These are phyloP conservation scores for Biston betularia DNA, from an alignment of 2,888 invertebrate genomes.

Conservation along the genomic window DNA sequence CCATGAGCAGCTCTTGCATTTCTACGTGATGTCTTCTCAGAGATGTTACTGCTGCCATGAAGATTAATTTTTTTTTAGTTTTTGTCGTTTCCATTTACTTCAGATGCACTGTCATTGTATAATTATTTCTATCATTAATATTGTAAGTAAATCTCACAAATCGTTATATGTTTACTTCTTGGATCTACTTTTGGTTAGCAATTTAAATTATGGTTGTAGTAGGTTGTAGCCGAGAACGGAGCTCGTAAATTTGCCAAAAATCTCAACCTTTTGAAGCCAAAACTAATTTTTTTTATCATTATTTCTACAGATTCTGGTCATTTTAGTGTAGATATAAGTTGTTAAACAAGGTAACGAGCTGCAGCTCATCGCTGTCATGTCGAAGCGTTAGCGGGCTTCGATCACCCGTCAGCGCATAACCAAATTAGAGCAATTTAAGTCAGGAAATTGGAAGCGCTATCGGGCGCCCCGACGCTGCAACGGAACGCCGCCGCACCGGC, in stretches of 20 bases:
- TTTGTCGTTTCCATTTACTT: no score
- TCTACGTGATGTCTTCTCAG: not conserved
- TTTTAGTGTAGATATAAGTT: conserved; percentile 33
- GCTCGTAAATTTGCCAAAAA: not conserved
- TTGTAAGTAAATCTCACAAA: no score
- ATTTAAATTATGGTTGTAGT: no score
- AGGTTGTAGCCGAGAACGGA: no score
- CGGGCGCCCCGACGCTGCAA: conserved; percentile 71
- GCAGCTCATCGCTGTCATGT: conserved; percentile 62
- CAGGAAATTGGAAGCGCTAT: conserved; percentile 85
- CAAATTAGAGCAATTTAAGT: conserved; percentile 86
- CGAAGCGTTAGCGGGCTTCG: conserved; percentile 70
- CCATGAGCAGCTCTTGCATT: not conserved
- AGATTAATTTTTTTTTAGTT: no score
- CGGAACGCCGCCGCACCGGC: conserved; percentile 74
- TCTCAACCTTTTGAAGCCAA: not conserved
- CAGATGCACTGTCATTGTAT: no score
- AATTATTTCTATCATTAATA: no score
- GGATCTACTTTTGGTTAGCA: no score
- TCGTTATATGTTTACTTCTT: no score
- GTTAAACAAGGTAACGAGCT: conserved; percentile 60
- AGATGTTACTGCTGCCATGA: no score
- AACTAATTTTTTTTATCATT: conserved; percentile 9
- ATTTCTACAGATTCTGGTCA: conserved; percentile 30
- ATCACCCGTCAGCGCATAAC: conserved; percentile 82